phyloP scores from a whole-genome alignment of 2,797 vertebrate genomes.

The Thamnophis elegans region DNA sequence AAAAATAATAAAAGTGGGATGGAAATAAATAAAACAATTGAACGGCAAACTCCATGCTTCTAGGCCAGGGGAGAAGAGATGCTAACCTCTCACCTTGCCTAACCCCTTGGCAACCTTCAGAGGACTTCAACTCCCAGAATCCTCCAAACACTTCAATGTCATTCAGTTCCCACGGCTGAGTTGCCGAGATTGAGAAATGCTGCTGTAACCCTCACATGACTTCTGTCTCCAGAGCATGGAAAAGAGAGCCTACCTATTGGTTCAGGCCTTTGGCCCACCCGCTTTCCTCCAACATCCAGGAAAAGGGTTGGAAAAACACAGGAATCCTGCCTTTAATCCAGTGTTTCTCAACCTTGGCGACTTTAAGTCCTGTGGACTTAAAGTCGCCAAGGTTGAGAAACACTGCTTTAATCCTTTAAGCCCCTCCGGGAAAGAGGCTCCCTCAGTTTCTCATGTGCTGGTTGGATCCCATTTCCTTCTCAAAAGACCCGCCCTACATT shows the following conservation, averaged over 20 bases:
- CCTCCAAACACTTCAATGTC: not conserved
- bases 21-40: not conserved
- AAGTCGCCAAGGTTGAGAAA: too few relatives aligned
- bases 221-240: not conserved
- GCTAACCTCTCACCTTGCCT: not conserved
- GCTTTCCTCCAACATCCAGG: not conserved
- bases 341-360: too few relatives aligned
- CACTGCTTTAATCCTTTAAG: too few relatives aligned
- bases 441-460: not conserved
- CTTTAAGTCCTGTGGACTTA: too few relatives aligned
- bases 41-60: not conserved
- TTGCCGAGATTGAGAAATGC: not conserved
- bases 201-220: not conserved
- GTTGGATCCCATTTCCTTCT: not conserved
- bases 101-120: not conserved
- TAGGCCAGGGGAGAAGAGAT: not conserved
- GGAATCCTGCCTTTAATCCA: not conserved
- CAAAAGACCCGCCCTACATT: not conserved
- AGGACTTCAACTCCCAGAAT: not conserved
- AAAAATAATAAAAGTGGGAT: not conserved
- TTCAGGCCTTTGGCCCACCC: not conserved
- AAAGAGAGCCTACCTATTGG: too few relatives aligned
- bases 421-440: not conserved
- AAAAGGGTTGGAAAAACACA: not conserved
- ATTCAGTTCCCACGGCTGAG: not conserved